A percentile compares a stretch with the other conserved stretches of the same genome.
Evolutionary conservation across 2,888 invertebrate species (phyloP).

Genomic region (Drosophila pegasa): DNA sequence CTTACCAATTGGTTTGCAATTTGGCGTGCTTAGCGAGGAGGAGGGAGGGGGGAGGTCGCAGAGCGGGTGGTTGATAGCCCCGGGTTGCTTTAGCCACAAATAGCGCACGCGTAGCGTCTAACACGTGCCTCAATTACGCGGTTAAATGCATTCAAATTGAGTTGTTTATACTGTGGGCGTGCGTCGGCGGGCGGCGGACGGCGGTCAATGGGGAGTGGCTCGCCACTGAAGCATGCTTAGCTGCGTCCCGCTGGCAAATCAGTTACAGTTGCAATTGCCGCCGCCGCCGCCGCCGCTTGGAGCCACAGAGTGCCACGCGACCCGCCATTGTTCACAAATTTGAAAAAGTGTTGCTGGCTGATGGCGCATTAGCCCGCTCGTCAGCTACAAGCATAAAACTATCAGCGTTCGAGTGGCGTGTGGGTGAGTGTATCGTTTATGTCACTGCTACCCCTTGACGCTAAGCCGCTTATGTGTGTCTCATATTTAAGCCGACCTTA

Average conservation of each 20-base stretch:
- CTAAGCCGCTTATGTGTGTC: conserved; percentile 70
- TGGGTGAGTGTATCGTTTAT: conserved; percentile 49
- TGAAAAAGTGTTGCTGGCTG: conserved; percentile 59
- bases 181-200: conserved; percentile 24
- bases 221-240: conserved; percentile 43
- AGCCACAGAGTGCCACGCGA: conserved; percentile 66
- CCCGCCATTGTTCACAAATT: conserved; percentile 73
- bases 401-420: conserved; percentile 68
- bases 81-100: conserved; percentile 71
- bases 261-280: conserved; percentile 61
- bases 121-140: conserved; percentile 85
- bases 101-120: conserved; percentile 78
- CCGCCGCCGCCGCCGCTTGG: conserved; percentile 39
- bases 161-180: conserved; percentile 83
- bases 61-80: conserved; percentile 14
- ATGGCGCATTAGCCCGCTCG: conserved; percentile 20
- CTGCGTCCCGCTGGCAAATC: conserved; percentile 63
- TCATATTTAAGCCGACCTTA: conserved; percentile 69
- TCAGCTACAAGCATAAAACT: conserved; percentile 72
- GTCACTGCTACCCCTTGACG: conserved; percentile 64
- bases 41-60: neutral
- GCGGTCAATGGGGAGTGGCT: conserved; percentile 46
- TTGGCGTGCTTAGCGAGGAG: conserved; percentile 65
- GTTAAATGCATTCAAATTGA: conserved; percentile 85
- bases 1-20: conserved; percentile 81